Evolutionary conservation across 2,797 vertebrate species (phyloP).

Genomic region (Antennarius maculatus): DNA sequence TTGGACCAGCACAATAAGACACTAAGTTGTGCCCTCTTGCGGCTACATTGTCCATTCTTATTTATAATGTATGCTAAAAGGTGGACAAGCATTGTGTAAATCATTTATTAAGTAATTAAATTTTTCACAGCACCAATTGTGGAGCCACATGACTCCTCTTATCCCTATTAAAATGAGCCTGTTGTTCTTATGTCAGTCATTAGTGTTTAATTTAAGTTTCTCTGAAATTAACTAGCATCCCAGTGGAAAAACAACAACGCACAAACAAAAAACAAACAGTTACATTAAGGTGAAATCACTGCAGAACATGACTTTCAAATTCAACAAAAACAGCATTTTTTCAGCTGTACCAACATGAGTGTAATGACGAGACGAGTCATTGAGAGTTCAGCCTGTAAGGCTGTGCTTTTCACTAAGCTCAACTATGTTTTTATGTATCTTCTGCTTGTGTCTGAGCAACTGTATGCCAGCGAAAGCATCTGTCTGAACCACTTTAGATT

Average conservation of each 20-base stretch:
- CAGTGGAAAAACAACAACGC: background rate
- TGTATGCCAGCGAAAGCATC: slow-evolving; percentile 44
- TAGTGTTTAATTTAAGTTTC: slow-evolving; percentile 3
- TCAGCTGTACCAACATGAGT: slow-evolving; percentile 6
- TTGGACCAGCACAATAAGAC: too few relatives aligned
- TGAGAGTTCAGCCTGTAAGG: slow-evolving; percentile 5
- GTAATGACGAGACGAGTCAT: slow-evolving; percentile 11
- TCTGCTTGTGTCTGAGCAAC: slow-evolving; percentile 22
- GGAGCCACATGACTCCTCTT: background rate
- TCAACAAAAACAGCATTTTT: slow-evolving; percentile 6
- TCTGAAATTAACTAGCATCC: slow-evolving; percentile 3
- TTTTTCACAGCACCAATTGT: background rate
- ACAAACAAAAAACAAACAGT: background rate
- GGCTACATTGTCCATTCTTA: background rate
- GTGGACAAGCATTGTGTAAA: slow-evolving; percentile 1
- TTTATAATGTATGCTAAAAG: background rate
- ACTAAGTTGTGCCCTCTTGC: too few relatives aligned
- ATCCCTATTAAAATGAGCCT: background rate
- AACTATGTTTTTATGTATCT: slow-evolving; percentile 32
- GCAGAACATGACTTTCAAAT: slow-evolving; percentile 21
- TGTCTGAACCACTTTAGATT: slow-evolving; percentile 40
- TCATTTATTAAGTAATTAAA: background rate
- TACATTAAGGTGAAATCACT: slow-evolving; percentile 16
- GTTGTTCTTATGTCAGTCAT: background rate
- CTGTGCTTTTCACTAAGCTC: slow-evolving; percentile 18